A percentile compares a stretch with the other conserved stretches of the same genome.
phyloP scores from a whole-genome alignment of 2,797 vertebrate genomes.

The Sciurus vulgaris region DNA sequence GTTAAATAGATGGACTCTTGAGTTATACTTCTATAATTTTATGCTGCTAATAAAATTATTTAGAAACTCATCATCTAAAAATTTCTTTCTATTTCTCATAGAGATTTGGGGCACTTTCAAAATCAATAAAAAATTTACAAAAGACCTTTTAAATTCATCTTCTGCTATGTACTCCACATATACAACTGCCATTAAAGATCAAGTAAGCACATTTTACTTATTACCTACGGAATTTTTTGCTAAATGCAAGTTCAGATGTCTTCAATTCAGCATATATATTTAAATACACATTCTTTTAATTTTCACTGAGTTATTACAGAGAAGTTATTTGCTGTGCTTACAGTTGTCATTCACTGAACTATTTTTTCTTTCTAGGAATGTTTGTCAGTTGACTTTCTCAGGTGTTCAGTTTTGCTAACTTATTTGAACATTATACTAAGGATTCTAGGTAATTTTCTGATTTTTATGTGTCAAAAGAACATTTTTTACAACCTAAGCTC shows the following conservation, averaged over 20 bases:
- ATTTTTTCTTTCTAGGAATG: not conserved
- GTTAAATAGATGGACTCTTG: not conserved
- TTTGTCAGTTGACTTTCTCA: not conserved
- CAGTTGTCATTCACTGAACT: not conserved
- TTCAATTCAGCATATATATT: not conserved
- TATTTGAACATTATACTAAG: not conserved
- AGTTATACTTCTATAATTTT: conserved; percentile 40
- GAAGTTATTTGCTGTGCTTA: not conserved
- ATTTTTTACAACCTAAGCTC: not conserved
- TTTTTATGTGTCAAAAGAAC: conserved; percentile 34
- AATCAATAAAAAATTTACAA: conserved; percentile 72
- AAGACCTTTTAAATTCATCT: conserved; percentile 79
- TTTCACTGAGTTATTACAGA: conserved; percentile 9
- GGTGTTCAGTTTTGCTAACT: not conserved
- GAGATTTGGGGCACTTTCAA: conserved; percentile 83
- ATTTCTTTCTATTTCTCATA: conserved; percentile 57
- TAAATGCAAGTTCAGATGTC: conserved; percentile 1
- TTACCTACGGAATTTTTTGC: not conserved
- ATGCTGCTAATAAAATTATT: conserved; percentile 14
- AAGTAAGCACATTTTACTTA: conserved; percentile 72
- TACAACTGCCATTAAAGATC: conserved; percentile 64
- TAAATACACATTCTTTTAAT: not conserved
- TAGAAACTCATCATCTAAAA: conserved; percentile 9
- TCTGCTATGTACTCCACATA: conserved; percentile 69
- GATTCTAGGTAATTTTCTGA: not conserved